These are phyloP conservation scores for Priapulus caudatus DNA, from an alignment of 2,888 invertebrate genomes.

Conservation along the genomic window DNA sequence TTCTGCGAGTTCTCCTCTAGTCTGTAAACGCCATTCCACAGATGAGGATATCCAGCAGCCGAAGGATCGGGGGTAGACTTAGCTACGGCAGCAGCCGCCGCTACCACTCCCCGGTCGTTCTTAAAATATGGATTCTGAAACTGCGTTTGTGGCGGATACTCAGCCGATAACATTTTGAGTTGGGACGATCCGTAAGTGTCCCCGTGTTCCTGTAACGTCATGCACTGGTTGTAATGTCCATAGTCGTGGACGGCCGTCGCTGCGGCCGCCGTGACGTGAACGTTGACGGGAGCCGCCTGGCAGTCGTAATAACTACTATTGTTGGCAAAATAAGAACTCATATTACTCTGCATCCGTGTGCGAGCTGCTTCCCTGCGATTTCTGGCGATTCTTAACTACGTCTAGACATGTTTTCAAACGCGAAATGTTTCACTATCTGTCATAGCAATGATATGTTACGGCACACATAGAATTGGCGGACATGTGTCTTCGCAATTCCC, in stretches of 20 bases:
- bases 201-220: background rate
- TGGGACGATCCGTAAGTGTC: conserved; percentile 1
- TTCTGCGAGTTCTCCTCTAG: conserved; percentile 1
- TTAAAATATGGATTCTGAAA: conserved; percentile 3
- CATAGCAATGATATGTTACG: background rate
- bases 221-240: conserved; percentile 1
- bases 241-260: background rate
- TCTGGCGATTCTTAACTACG: background rate
- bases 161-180: background rate
- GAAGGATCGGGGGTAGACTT: background rate
- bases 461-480: background rate
- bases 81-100: background rate
- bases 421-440: background rate
- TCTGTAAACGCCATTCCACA: background rate
- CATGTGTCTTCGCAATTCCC: conserved; percentile 1
- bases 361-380: background rate
- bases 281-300: background rate
- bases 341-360: background rate
- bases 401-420: background rate
- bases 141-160: background rate
- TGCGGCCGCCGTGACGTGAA: background rate
- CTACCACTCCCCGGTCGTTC: background rate
- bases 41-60: background rate
- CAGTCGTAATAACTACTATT: conserved; percentile 3
- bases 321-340: conserved; percentile 1